Evolutionary conservation across 2,888 invertebrate species (phyloP), one percentile per base, ranked within the genome.

Genomic region (Sminthurinus aureus): DNA sequence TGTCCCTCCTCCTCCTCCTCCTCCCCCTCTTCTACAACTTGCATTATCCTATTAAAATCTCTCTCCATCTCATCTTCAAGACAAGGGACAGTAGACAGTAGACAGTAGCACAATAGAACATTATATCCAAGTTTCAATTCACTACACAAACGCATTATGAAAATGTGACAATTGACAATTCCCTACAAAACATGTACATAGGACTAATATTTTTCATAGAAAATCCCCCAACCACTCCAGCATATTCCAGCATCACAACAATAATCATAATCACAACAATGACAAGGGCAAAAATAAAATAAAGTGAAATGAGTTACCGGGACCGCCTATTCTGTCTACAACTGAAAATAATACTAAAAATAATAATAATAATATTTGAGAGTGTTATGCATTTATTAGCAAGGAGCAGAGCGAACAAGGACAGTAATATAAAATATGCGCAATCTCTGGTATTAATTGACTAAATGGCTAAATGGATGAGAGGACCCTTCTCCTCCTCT

Each of bases 401-500:
- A 64, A 51, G 51, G 80, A 80, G n/a, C n/a, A 38, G 64, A 79
- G 2, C 50, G 79, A 69, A 22, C 38, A 74, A 20, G 18, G 74
- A 76, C 58, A 76, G 77, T 85, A 85, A 81, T 83, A 83, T 83
- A 85, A 85, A 83, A 73, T 84, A 84, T 75, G 81, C 81, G 82
- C 79, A 71, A 81, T 85, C 77, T 84, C 83, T 84, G 58, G 76
- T 80, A 84, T 84, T 85, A 85, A 38, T 38, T 38, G 38, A 38
- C 84, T 85, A 85, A 85, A 84, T 85, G 85, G 85, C 64, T 83
- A 83, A 85, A 85, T 84, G 84, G 85, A 83, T 83, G 82, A 79
- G 82, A 83, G 79, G 83, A 79, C 58, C n/a, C n/a, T n/a, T n/a
- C n/a, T n/a, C n/a, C n/a, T n/a, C n/a, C n/a, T n/a, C n/a, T n/a